Conservation (phyloP, 2,797 vertebrate genomes). For the Anguilla pacifica region DNA sequence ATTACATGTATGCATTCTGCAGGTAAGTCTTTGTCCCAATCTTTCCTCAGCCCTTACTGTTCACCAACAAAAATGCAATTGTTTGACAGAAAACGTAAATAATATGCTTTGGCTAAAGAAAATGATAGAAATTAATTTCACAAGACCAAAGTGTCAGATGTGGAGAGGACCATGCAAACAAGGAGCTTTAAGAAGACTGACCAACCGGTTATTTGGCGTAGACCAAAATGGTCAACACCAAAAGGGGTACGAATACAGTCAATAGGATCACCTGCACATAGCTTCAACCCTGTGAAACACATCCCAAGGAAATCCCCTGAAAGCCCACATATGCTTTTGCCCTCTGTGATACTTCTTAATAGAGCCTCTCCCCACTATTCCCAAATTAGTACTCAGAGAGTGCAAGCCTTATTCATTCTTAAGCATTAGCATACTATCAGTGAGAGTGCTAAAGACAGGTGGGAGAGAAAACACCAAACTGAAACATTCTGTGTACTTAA, state of each 20-base stretch:
- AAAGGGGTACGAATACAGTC: background rate
- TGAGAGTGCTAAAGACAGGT: slow-evolving; percentile 31
- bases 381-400: slow-evolving; percentile 55
- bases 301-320: background rate
- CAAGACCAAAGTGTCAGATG: background rate
- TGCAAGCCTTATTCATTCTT: slow-evolving; percentile 51
- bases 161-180: background rate
- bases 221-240: background rate
- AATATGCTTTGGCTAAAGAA: no score
- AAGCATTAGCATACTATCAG: slow-evolving; percentile 56
- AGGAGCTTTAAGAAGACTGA: background rate
- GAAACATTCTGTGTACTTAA: slow-evolving; percentile 40
- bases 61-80: background rate
- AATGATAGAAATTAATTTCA: no score
- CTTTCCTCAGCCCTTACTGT: background rate
- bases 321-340: background rate
- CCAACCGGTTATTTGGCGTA: background rate
- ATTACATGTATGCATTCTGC: background rate
- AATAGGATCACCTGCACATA: background rate
- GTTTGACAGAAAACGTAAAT: background rate
- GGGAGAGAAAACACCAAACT: slow-evolving; percentile 48
- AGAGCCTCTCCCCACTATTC: slow-evolving; percentile 53
- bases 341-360: background rate
- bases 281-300: background rate
- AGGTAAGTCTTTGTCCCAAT: background rate